Evolutionary conservation across 2,888 invertebrate genomes (phyloP).

Genomic region (Gymnoscelis rufifasciata): DNA sequence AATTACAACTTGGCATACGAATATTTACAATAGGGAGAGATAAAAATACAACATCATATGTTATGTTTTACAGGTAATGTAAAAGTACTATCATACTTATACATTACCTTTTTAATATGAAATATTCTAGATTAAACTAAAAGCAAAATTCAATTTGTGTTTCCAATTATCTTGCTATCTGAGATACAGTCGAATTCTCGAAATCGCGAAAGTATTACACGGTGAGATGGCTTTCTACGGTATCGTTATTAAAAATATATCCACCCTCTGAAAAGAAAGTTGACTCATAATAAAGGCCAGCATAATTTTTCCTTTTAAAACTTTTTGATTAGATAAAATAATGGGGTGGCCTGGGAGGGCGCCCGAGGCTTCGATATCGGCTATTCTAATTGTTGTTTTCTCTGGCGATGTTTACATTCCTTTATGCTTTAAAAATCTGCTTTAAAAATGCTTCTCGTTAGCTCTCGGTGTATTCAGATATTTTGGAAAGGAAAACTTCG

Average conservation of each 20-base stretch:
- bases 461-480: conserved; percentile 32
- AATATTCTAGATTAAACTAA: neutral
- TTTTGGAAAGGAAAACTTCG: conserved; percentile 32
- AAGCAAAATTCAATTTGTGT: conserved; percentile 4
- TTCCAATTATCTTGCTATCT: conserved; percentile 34
- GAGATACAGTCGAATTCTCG: conserved; percentile 45
- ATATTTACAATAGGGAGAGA: no score
- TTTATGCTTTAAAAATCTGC: conserved; percentile 60
- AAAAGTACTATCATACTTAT: no score
- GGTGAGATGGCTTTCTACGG: conserved; percentile 48
- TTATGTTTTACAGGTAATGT: no score
- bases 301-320: conserved; percentile 80
- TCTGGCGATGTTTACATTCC: conserved; percentile 63
- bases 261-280: conserved; percentile 72
- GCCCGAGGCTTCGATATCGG: conserved; percentile 72
- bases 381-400: conserved; percentile 77
- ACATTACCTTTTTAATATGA: no score
- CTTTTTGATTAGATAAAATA: conserved; percentile 81
- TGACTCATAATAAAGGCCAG: conserved; percentile 79
- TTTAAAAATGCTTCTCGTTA: conserved; percentile 45
- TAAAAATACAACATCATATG: no score
- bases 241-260: conserved; percentile 78
- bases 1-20: no score
- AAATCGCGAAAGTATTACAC: conserved; percentile 25
- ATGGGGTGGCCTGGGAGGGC: conserved; percentile 67